phyloP scores from a whole-genome alignment of 2,113 vertebrate species.

The Scomber scombrus region DNA sequence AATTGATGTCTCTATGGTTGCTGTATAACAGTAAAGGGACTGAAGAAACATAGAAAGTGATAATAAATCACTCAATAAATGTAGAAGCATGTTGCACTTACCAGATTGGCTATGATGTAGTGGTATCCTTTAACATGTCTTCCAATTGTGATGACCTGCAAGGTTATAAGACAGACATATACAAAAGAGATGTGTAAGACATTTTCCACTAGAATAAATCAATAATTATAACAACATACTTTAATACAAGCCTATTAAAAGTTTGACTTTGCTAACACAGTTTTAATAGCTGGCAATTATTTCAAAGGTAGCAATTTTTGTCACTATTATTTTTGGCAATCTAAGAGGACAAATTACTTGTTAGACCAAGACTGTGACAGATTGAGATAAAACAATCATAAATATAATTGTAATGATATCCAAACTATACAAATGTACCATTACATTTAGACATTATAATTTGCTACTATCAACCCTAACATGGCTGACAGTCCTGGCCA shows the following conservation, averaged over 20 bases:
- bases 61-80: not conserved
- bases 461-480: constrained; percentile 13
- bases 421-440: not conserved
- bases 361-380: not conserved
- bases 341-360: not conserved
- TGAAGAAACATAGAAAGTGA: not conserved
- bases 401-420: not conserved
- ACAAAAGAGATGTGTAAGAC: not conserved
- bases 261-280: not conserved
- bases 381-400: constrained; percentile 7
- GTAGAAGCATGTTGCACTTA: constrained; percentile 79
- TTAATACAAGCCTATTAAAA: not conserved
- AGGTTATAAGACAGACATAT: not conserved
- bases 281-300: not conserved
- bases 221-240: not conserved
- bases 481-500: constrained; percentile 21
- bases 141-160: constrained; percentile 97
- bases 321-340: not conserved
- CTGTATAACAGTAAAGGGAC: not conserved
- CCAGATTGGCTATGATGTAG: constrained; percentile 99
- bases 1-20: not conserved
- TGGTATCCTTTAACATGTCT: constrained; percentile 99
- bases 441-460: constrained; percentile 29
- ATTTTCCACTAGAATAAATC: not conserved
- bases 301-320: not conserved